phyloP scores from a whole-genome alignment of 2,888 invertebrate species.

The Hydrotaea cyrtoneurina region DNA sequence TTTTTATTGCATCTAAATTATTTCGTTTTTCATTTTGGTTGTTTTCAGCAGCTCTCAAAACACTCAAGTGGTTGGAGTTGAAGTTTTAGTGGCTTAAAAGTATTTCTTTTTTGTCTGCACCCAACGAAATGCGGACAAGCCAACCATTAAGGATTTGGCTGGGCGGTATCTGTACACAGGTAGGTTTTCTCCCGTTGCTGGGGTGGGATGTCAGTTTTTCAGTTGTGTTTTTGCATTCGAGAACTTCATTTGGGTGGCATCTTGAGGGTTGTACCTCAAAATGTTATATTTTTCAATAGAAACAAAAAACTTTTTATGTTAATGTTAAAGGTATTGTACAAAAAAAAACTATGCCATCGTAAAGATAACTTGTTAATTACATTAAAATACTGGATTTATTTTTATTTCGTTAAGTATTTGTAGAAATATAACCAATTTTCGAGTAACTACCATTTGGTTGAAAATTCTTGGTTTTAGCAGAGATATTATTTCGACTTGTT shows the following conservation, averaged over 20 bases:
- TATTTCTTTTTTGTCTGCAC: slow-evolving; percentile 3
- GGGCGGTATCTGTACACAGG: slow-evolving; percentile 11
- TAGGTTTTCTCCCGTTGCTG: background rate
- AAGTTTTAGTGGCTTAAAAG: slow-evolving; percentile 19
- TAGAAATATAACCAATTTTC: too few species aligned
- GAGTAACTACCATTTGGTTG: too few species aligned
- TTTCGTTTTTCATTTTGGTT: slow-evolving; percentile 23
- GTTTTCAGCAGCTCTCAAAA: slow-evolving; percentile 4
- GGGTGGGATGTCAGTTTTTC: background rate
- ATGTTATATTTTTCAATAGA: too few species aligned
- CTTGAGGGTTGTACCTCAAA: too few species aligned
- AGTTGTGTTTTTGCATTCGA: background rate
- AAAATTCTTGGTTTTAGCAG: too few species aligned
- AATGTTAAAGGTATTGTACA: too few species aligned
- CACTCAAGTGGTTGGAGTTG: slow-evolving; percentile 16
- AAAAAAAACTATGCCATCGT: too few species aligned
- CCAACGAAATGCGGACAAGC: slow-evolving; percentile 5
- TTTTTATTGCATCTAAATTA: slow-evolving; percentile 38
- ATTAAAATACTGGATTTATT: too few species aligned
- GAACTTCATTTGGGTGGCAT: slow-evolving; percentile 31
- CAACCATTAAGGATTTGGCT: background rate
- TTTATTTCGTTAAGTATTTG: too few species aligned
- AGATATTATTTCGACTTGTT: too few species aligned
- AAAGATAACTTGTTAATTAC: too few species aligned
- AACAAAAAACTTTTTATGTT: too few species aligned